Evolutionary conservation across 2,888 invertebrate species (phyloP).

Genomic region (Sthenelais limicola): DNA sequence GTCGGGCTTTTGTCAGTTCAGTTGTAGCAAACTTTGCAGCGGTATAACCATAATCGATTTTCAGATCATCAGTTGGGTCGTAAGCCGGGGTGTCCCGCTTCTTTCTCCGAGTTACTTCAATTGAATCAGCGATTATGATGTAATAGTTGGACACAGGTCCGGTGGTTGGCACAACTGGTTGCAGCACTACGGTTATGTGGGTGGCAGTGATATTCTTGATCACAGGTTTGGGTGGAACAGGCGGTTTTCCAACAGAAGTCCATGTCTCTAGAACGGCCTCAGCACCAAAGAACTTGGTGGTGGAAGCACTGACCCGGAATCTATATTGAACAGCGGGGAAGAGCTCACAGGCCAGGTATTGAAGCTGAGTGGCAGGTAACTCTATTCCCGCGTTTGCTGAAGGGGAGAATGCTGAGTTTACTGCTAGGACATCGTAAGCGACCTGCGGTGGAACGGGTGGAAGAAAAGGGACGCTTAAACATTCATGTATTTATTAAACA

Average conservation of each 20-base stretch:
- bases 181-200: slow-evolving; percentile 80
- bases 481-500: too few relatives aligned
- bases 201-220: slow-evolving; percentile 78
- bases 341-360: slow-evolving; percentile 73
- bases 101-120: background rate
- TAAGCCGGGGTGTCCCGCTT: slow-evolving; percentile 45
- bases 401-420: slow-evolving; percentile 56
- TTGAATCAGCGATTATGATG: slow-evolving; percentile 77
- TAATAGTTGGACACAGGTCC: slow-evolving; percentile 83
- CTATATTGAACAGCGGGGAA: slow-evolving; percentile 84
- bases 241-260: slow-evolving; percentile 82
- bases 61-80: slow-evolving; percentile 77
- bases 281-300: slow-evolving; percentile 75
- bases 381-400: background rate
- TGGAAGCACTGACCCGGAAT: slow-evolving; percentile 44
- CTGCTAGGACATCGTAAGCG: slow-evolving; percentile 59
- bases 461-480: too few relatives aligned
- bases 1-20: slow-evolving; percentile 75
- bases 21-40: slow-evolving; percentile 78
- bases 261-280: slow-evolving; percentile 76
- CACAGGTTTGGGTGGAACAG: slow-evolving; percentile 79
- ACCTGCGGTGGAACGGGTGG: slow-evolving; percentile 56
- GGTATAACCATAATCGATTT: slow-evolving; percentile 75
- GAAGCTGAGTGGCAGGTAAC: background rate
- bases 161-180: slow-evolving; percentile 81